Conservation (phyloP, 2,888 invertebrate species). For the Pheosia tremula region DNA sequence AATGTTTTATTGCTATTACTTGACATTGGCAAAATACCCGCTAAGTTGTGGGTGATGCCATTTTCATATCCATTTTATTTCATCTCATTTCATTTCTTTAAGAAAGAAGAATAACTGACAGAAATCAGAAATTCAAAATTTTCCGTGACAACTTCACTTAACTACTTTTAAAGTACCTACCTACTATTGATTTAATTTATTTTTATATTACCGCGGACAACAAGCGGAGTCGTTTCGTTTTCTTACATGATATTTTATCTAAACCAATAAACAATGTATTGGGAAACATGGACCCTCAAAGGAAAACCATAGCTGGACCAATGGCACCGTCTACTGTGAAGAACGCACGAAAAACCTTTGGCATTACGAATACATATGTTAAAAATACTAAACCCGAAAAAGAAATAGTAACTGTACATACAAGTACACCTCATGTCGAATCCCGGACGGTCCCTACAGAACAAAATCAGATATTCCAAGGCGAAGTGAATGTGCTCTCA, state of each 20-base stretch:
- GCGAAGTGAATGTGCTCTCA: constrained; percentile 71
- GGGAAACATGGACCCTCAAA: constrained; percentile 62
- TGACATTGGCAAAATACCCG: too few relatives aligned
- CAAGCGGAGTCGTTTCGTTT: background rate
- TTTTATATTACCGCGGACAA: too few relatives aligned
- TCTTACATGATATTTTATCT: background rate
- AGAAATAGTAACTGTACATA: constrained; percentile 68
- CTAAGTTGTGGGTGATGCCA: too few relatives aligned
- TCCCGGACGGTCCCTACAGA: constrained; percentile 55
- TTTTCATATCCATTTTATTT: too few relatives aligned
- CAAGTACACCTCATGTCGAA: constrained; percentile 66
- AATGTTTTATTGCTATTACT: too few relatives aligned
- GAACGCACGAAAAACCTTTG: constrained; percentile 60
- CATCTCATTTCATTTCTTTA: too few relatives aligned
- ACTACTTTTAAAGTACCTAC: too few relatives aligned
- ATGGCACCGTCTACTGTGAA: constrained; percentile 60
- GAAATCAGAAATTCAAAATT: too few relatives aligned
- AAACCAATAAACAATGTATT: background rate
- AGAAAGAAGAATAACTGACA: too few relatives aligned
- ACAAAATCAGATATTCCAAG: constrained; percentile 69
- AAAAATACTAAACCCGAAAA: constrained; percentile 52
- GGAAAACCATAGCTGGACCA: constrained; percentile 62
- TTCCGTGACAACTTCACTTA: too few relatives aligned
- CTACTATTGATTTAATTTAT: too few relatives aligned
- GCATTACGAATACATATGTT: constrained; percentile 46